These are phyloP conservation scores for Rhynchonycteris naso DNA, from an alignment of 2,797 vertebrate genomes.

Conservation along the genomic window DNA sequence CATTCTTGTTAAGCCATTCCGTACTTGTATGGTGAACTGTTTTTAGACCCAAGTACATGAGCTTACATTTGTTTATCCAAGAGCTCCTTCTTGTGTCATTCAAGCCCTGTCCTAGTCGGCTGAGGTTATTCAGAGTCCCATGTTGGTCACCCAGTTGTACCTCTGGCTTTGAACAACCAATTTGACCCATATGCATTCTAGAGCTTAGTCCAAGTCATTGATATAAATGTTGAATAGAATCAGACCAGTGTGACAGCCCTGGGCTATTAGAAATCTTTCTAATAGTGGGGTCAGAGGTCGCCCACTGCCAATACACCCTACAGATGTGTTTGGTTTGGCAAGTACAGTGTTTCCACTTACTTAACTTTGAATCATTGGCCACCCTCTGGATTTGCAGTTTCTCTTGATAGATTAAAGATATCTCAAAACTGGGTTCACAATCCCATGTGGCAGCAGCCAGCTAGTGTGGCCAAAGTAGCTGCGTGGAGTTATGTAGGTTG, in stretches of 20 bases:
- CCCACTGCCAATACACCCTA: background rate
- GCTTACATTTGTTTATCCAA: background rate
- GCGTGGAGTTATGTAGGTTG: background rate
- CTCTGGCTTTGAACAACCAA: conserved; percentile 55
- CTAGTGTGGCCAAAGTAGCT: background rate
- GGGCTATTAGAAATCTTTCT: conserved; percentile 56
- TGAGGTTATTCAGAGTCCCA: background rate
- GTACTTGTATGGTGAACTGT: background rate
- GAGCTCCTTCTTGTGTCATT: background rate
- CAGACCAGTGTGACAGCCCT: background rate
- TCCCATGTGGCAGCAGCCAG: background rate
- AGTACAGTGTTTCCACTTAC: conserved; percentile 3
- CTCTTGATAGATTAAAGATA: conserved; percentile 13
- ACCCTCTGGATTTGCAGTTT: conserved; percentile 46
- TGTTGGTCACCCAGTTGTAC: background rate
- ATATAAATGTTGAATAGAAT: conserved; percentile 43
- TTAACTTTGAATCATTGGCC: conserved; percentile 61
- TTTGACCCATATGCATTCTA: conserved; percentile 25
- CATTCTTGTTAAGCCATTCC: background rate
- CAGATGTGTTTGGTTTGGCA: conserved; percentile 63
- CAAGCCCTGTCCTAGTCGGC: background rate
- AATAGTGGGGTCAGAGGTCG: conserved; percentile 47
- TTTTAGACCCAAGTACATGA: background rate
- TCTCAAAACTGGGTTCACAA: background rate
- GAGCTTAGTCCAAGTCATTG: conserved; percentile 61